Conservation (phyloP, 2,797 vertebrate species). For the Gymnothorax reevesii region DNA sequence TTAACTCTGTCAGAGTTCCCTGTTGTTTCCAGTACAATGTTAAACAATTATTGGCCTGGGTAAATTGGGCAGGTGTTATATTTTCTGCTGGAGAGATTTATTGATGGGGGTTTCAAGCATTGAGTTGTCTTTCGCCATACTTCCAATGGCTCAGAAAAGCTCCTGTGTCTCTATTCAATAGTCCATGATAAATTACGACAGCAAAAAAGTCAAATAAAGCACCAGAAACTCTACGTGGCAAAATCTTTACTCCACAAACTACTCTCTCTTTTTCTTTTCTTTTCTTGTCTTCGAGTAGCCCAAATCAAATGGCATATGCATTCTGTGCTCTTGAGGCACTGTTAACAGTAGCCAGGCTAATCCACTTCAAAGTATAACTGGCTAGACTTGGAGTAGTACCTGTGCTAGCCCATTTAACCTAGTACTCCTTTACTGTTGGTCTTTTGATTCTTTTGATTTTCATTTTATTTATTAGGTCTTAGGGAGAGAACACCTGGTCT, state of each 20-base stretch:
- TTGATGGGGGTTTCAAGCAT: conserved; percentile 52
- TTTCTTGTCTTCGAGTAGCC: not conserved
- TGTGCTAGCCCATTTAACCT: conserved; percentile 12
- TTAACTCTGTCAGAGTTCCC: conserved; percentile 16
- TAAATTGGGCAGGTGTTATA: conserved; percentile 57
- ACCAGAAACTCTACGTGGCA: conserved; percentile 20
- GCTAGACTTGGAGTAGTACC: not conserved
- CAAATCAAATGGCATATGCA: not conserved
- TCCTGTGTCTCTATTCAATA: conserved; percentile 53
- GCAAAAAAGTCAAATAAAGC: conserved; percentile 40
- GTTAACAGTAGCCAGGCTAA: conserved; percentile 16
- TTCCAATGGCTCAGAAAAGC: conserved; percentile 54
- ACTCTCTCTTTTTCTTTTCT: not conserved
- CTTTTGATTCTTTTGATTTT: not conserved
- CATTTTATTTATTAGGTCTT: not conserved
- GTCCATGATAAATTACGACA: conserved; percentile 50
- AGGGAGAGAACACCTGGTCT: not conserved
- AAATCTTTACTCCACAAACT: not conserved
- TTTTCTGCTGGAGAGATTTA: conserved; percentile 58
- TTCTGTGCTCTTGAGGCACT: not conserved
- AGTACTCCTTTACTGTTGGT: not conserved
- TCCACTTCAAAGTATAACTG: conserved; percentile 13
- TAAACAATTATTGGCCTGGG: conserved; percentile 54
- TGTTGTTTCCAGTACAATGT: conserved; percentile 42
- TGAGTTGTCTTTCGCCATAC: conserved; percentile 52